Evolutionary conservation across 35 echinoderm and acorn worm species (phyloP).

Genomic region (Acanthaster planci): DNA sequence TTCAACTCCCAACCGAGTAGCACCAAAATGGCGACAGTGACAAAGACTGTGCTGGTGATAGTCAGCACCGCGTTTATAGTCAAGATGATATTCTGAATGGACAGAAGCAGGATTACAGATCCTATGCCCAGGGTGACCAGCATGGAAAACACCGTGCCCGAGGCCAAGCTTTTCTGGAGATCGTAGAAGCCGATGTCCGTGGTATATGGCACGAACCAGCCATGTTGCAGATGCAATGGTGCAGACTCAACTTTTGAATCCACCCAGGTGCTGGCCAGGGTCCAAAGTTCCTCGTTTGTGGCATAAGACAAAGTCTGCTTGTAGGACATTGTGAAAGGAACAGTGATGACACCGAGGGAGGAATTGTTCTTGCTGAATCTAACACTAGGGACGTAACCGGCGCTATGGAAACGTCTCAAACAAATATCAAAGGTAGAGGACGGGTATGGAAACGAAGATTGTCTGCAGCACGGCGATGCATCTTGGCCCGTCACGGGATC

Average conservation of each 20-base stretch:
- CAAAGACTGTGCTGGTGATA: constrained; percentile 62
- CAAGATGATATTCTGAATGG: constrained; percentile 58
- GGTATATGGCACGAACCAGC: constrained; percentile 61
- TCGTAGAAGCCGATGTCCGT: constrained; percentile 53
- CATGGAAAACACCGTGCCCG: constrained; percentile 54
- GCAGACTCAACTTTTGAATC: constrained; percentile 37
- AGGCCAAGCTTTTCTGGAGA: constrained; percentile 63
- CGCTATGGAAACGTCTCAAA: background rate
- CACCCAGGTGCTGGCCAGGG: constrained; percentile 31
- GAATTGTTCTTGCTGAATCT: constrained; percentile 31
- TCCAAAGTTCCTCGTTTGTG: constrained; percentile 55
- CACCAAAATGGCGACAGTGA: constrained; percentile 68
- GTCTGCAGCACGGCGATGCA: constrained; percentile 48
- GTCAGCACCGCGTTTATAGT: constrained; percentile 64
- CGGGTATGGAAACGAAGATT: constrained; percentile 43
- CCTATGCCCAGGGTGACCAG: constrained; percentile 55
- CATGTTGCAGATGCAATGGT: constrained; percentile 41
- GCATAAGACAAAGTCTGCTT: constrained; percentile 25
- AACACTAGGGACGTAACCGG: constrained; percentile 24
- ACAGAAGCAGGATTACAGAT: constrained; percentile 55
- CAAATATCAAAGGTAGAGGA: constrained; percentile 50
- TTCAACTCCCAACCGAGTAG: constrained; percentile 79
- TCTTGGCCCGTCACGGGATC: background rate
- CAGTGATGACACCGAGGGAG: constrained; percentile 31
- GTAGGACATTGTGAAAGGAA: constrained; percentile 42